Evolutionary conservation across 2,797 vertebrate species (phyloP), one percentile per base, ranked within the genome.

Genomic region (Siniperca undulata): DNA sequence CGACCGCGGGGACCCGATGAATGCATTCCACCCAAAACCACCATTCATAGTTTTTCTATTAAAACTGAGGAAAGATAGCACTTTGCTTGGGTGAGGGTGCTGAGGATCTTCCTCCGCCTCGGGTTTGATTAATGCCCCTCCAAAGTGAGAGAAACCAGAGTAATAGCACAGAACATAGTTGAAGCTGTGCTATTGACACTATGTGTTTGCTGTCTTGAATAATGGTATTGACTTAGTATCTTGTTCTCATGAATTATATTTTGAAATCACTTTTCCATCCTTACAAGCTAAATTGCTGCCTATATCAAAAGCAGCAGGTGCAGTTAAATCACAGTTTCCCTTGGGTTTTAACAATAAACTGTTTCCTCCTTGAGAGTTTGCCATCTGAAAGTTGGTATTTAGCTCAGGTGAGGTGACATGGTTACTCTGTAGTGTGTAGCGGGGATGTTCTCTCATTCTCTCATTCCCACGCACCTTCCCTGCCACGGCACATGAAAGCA

Each of bases 11-110:
- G 81, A 83, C 22, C 53, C 86, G 84, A 91, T 89, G 85, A 90
- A 90, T 61, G n/a, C 60, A 19, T 77, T 65, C 60, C 22, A 3
- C 56, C 81, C 69, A 69, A 87, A 60, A 80, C 77, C 64, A 62
- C 72, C 88, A 87, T 90, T 80, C 77, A 69, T 83, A 81, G 79
- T 73, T 83, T 90, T 92, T 92, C 90, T 78, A 90, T 91, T 86
- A 91, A 90, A 92, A 82, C 1, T 30, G 74, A 74, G 40, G 24
- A 46, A n/a, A 53, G 61, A 71, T 42, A 58, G 68, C 30, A 24
- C 64, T 82, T 59, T 70, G 50, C 55, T 78, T 22, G 17, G 40
- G 19, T 6, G 9, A 64, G 79, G 42, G 30, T 40, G 74, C 30
- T 7, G 30, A 30, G 30, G 48, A 72, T 76, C 36, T 19, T 81